Percentiles rank a stretch among this genome's conserved stretches.
Conservation (phyloP, 2,797 vertebrate species). For the Gastrophryne carolinensis region DNA sequence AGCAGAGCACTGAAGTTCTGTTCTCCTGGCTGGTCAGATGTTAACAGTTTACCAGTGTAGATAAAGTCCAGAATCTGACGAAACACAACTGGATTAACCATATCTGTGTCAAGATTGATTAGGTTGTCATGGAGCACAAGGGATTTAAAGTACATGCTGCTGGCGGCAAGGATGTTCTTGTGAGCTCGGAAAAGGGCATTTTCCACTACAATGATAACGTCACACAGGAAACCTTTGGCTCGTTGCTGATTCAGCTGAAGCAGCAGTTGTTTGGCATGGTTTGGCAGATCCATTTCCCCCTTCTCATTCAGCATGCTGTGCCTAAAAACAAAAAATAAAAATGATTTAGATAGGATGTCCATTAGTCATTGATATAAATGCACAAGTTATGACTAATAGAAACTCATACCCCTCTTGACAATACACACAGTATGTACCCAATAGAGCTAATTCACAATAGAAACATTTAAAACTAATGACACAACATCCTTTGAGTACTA, state of each 20-base stretch:
- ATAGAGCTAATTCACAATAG: no score
- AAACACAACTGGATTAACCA: constrained; percentile 95
- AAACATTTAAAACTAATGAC: no score
- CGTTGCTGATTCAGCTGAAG: constrained; percentile 98
- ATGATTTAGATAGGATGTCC: neutral
- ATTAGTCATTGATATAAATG: no score
- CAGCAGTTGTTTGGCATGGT: constrained; percentile 98
- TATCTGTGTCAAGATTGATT: constrained; percentile 97
- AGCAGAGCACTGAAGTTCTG: constrained; percentile 92
- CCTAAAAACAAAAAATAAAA: constrained; percentile 66
- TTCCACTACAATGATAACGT: constrained; percentile 97
- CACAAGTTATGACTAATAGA: no score
- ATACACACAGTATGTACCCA: no score
- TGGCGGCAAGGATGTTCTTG: constrained; percentile 95
- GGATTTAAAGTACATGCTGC: constrained; percentile 98
- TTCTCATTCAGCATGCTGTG: constrained; percentile 83
- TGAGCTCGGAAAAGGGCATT: constrained; percentile 97
- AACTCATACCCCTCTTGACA: no score
- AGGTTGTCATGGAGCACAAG: constrained; percentile 97
- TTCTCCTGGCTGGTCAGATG: constrained; percentile 85
- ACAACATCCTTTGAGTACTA: no score
- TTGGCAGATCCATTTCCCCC: constrained; percentile 98
- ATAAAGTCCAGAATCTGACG: constrained; percentile 97
- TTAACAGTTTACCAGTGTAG: constrained; percentile 93
- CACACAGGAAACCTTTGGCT: constrained; percentile 97